Conservation (phyloP, 2,797 vertebrate genomes). For the Melopsittacus undulatus region DNA sequence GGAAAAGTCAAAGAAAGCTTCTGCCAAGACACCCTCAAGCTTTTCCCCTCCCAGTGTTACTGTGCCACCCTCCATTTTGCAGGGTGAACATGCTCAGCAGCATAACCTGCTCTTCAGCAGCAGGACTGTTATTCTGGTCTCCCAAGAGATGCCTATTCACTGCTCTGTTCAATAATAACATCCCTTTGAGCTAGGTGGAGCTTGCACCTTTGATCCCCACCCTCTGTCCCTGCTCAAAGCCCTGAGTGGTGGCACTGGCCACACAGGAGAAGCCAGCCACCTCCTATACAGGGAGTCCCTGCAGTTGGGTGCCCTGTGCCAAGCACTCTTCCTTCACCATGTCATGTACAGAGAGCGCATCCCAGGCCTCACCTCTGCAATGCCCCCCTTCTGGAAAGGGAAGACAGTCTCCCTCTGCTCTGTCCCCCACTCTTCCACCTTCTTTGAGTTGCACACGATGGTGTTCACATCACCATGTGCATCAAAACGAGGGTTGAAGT, state of each 20-base stretch:
- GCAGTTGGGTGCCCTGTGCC: background rate
- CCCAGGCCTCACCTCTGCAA: constrained; percentile 64
- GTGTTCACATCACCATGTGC: constrained; percentile 71
- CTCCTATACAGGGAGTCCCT: background rate
- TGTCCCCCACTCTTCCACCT: constrained; percentile 72
- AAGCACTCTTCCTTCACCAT: background rate
- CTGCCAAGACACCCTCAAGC: background rate
- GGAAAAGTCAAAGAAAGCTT: background rate
- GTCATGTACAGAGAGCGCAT: background rate
- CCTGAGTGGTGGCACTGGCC: background rate
- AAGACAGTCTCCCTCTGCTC: constrained; percentile 76
- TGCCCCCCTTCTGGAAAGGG: constrained; percentile 76
- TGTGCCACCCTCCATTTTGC: background rate
- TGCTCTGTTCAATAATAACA: background rate
- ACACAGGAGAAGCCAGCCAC: background rate
- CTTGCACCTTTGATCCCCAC: background rate
- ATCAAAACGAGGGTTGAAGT: constrained; percentile 80
- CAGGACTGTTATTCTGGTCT: background rate
- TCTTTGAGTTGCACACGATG: constrained; percentile 80
- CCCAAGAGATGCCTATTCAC: background rate
- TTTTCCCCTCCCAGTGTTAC: background rate
- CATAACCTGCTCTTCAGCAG: background rate
- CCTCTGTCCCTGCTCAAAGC: background rate
- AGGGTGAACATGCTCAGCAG: background rate
- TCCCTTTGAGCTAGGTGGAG: background rate